Evolutionary conservation across 2,888 invertebrate species (phyloP).

Genomic region (Acrobasis repandana): DNA sequence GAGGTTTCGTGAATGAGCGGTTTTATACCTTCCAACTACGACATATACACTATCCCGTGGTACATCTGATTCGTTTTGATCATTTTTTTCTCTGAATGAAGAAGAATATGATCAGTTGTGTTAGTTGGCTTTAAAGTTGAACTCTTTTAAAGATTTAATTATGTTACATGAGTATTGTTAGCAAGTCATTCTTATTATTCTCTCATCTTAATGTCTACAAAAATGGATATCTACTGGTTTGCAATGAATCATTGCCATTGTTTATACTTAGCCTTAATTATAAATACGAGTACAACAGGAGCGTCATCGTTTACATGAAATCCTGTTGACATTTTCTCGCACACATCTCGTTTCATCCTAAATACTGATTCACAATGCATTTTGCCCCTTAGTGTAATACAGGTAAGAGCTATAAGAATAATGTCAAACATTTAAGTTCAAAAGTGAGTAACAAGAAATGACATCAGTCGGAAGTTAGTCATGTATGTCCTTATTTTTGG

Average conservation of each 20-base stretch:
- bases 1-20: no score
- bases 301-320: neutral
- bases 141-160: no score
- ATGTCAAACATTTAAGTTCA: neutral
- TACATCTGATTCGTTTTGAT: no score
- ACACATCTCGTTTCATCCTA: neutral
- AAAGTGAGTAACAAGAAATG: neutral
- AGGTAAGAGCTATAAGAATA: neutral
- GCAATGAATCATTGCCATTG: neutral
- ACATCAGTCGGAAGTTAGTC: neutral
- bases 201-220: neutral
- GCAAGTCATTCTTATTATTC: neutral
- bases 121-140: no score
- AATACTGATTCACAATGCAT: neutral
- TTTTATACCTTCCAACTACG: no score
- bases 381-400: neutral
- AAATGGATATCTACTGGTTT: neutral
- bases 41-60: no score
- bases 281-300: neutral
- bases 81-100: no score
- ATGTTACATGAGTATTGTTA: no score
- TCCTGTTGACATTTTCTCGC: neutral
- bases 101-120: no score
- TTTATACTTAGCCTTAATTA: neutral
- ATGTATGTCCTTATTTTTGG: neutral